Conservation (phyloP, 2,113 vertebrate genomes). For the Oncorhynchus nerka region DNA sequence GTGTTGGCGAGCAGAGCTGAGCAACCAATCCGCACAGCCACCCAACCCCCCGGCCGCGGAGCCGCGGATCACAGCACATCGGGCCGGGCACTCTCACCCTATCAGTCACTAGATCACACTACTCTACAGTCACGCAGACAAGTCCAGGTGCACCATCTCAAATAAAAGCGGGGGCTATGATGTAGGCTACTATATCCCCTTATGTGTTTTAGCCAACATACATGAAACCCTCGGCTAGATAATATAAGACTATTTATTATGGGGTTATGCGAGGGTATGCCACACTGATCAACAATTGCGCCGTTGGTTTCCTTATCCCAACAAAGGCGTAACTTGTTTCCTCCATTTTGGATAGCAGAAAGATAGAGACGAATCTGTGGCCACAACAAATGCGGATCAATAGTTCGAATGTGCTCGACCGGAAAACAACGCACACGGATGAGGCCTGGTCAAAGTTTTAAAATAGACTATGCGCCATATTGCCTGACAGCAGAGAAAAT, state of each 20-base stretch:
- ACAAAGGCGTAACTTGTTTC: conserved; percentile 64
- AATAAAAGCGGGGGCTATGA: not conserved
- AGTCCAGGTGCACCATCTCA: conserved; percentile 42
- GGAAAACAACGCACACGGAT: not conserved
- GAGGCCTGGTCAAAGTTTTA: not conserved
- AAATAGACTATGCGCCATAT: not conserved
- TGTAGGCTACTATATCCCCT: not conserved
- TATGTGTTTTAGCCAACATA: not conserved
- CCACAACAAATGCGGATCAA: not conserved
- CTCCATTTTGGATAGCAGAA: conserved; percentile 58
- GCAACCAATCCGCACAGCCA: conserved; percentile 72
- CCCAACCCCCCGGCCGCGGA: conserved; percentile 71
- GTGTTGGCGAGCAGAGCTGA: conserved; percentile 57
- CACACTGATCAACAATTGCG: conserved; percentile 16
- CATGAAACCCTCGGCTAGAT: not conserved
- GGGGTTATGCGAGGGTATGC: not conserved
- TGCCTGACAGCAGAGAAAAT: not conserved
- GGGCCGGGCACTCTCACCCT: conserved; percentile 65
- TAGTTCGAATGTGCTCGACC: not conserved
- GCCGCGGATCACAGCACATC: conserved; percentile 15
- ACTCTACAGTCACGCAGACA: not conserved
- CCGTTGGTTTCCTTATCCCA: conserved; percentile 47
- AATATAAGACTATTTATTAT: not conserved
- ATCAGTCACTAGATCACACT: conserved; percentile 24
- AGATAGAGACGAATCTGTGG: not conserved